A percentile compares a stretch with the other conserved stretches of the same genome.
Conservation (phyloP, 2,888 invertebrate species). For the Achlya flavicornis region DNA sequence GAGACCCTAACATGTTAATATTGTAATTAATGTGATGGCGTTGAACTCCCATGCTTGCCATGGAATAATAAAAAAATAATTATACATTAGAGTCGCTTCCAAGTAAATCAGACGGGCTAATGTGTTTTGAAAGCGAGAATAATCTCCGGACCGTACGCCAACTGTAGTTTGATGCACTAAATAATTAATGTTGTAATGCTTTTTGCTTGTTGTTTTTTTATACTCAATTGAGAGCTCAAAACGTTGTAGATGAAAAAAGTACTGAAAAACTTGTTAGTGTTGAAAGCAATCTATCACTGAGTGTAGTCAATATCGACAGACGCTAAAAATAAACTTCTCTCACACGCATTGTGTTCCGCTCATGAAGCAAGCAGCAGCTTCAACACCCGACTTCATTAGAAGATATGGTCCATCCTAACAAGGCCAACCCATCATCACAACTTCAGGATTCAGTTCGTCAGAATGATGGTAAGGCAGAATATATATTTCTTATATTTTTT, state of each 20-base stretch:
- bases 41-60: constrained; percentile 59
- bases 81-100: constrained; percentile 59
- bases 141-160: constrained; percentile 21
- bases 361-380: not conserved
- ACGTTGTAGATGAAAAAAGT: not conserved
- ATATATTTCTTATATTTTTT: no score
- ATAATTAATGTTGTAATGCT: constrained; percentile 20
- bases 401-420: not conserved
- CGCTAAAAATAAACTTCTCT: not conserved
- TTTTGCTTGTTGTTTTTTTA: constrained; percentile 9
- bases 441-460: no score
- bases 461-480: no score
- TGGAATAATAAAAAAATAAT: constrained; percentile 67
- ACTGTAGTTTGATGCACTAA: constrained; percentile 30
- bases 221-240: constrained; percentile 6
- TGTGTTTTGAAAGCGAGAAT: constrained; percentile 52
- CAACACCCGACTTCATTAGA: not conserved
- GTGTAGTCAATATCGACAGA: constrained; percentile 7
- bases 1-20: constrained; percentile 67
- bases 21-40: constrained; percentile 69
- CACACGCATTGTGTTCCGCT: constrained; percentile 3
- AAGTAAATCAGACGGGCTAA: constrained; percentile 55
- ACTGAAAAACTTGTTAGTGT: not conserved
- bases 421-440: not conserved
- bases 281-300: constrained; percentile 6